These are phyloP conservation scores for Lordiphosa fenestrarum DNA, from an alignment of 2,888 invertebrate species.

Conservation along the genomic window DNA sequence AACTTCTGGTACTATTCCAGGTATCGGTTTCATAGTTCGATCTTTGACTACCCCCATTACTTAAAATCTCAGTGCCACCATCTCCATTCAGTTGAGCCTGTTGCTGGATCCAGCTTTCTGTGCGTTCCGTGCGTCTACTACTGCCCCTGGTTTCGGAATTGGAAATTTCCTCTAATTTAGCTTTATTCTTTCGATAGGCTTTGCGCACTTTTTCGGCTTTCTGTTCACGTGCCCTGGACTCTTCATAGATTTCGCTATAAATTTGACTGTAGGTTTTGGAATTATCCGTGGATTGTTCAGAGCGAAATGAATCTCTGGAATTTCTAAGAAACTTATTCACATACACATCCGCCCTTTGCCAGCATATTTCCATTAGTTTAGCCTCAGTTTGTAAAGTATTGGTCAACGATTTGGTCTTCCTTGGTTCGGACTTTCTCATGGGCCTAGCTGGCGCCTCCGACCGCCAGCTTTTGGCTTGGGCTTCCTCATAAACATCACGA, in stretches of 20 bases:
- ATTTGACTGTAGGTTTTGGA: conserved; percentile 54
- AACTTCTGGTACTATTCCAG: too few species aligned
- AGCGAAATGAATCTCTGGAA: background rate
- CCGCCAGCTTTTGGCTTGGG: too few species aligned
- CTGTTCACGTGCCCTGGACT: conserved; percentile 38
- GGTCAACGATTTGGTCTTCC: background rate
- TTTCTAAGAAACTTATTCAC: conserved; percentile 11
- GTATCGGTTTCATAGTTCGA: too few species aligned
- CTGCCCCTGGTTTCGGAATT: background rate
- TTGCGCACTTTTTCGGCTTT: conserved; percentile 38
- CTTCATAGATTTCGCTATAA: conserved; percentile 55
- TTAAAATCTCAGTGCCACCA: conserved; percentile 4
- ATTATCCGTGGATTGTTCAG: conserved; percentile 35
- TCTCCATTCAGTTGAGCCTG: conserved; percentile 6
- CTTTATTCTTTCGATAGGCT: conserved; percentile 19
- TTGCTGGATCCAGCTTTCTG: conserved; percentile 26
- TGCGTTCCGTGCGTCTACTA: conserved; percentile 10
- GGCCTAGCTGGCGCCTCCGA: background rate
- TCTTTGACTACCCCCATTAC: background rate
- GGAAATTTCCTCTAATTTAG: conserved; percentile 10
- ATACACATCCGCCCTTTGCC: conserved; percentile 15
- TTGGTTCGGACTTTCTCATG: background rate
- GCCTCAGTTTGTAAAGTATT: background rate
- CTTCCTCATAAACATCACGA: too few species aligned
- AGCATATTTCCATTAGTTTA: conserved; percentile 10